Conservation (phyloP, 2,888 invertebrate species). For the Strigamia maritima region DNA sequence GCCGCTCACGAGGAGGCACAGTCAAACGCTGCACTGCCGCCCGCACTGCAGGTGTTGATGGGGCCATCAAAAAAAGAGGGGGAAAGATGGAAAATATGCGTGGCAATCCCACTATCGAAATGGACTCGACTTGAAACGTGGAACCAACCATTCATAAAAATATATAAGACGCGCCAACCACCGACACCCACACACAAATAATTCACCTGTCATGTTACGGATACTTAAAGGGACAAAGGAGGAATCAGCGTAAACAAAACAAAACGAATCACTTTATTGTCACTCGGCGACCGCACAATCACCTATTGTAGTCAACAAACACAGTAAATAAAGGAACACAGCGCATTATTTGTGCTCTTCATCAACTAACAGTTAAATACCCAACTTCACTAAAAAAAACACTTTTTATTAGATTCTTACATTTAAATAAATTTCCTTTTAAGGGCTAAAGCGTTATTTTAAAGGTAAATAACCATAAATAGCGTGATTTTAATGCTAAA, state of each 20-base stretch:
- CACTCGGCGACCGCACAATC: background rate
- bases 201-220: constrained; percentile 16
- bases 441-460: too few species aligned
- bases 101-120: background rate
- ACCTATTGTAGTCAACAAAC: too few species aligned
- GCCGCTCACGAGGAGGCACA: constrained; percentile 12
- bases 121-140: background rate
- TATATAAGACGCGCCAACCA: background rate
- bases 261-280: background rate
- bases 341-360: too few species aligned
- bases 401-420: too few species aligned
- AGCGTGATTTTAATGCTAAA: too few species aligned
- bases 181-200: background rate
- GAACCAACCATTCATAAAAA: background rate
- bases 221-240: background rate
- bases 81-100: background rate
- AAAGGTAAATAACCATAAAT: too few species aligned
- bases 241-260: background rate
- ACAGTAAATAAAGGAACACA: too few species aligned
- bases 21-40: constrained; percentile 19
- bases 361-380: too few species aligned
- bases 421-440: too few species aligned
- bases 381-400: too few species aligned
- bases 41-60: constrained; percentile 23
- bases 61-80: constrained; percentile 16